Evolutionary conservation across 2,888 invertebrate species (phyloP), one percentile per base, ranked within the genome.

Genomic region (Caradrina kadenii): DNA sequence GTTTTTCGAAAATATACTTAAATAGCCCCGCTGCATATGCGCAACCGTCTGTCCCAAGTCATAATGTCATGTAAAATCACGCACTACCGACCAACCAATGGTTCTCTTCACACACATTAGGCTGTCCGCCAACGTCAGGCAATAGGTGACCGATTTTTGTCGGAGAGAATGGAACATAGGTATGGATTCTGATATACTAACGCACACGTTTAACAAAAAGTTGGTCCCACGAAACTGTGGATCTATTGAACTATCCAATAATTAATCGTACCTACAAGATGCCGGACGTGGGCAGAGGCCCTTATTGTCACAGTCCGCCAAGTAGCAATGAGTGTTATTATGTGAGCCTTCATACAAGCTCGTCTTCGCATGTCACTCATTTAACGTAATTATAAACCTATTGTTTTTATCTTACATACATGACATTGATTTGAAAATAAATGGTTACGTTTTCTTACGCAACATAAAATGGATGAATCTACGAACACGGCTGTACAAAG

Each of bases 401-500:
- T 75, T 80, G 70, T 80, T 56, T 69, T 66, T 66, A 10, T 58
- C 61, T 58, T 39, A 21, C 50, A 56, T 39, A 22, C 75, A 62
- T 22, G 76, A 70, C 60, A 63, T 48, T 55, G 48, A 65, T 65
- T 74, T 75, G 35, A 48, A 52, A 62, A 61, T 39, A 15, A 55
- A 63, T 56, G 15, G 22, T 39, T 55, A 15, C 19, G 26, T 21
- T 5, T 26, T 45, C n/a, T 60, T 52, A 39, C 17, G 7, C 11
- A 26, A 55, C 35, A 8, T 17, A 49, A 45, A 35, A 35, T 8
- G 35, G 26, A 1, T 8, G 35, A 35, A 35, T 8, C 21, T 45
- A 26, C 26, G 26, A 26, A 26, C 26, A 26, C 26, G 26, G 26
- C 26, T 26, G 2, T 4, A 26, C 26, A 26, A 26, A 26, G 26